phyloP scores from a whole-genome alignment of 2,113 vertebrate species.

The Microtus ochrogaster region DNA sequence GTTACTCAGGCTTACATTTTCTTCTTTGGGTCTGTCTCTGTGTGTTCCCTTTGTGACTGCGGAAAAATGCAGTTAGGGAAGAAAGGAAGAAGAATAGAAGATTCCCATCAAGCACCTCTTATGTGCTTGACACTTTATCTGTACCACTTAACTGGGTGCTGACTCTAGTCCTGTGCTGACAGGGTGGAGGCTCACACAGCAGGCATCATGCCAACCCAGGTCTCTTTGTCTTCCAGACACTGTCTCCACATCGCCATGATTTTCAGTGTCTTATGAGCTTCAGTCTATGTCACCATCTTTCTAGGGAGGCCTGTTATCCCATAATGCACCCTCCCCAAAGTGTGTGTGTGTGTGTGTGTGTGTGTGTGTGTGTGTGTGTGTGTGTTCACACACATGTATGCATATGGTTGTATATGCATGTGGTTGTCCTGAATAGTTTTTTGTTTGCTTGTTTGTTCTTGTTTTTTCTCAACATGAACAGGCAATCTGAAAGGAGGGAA shows the following conservation, averaged over 20 bases:
- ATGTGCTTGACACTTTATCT: neutral
- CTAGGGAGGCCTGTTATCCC: neutral
- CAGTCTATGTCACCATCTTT: neutral
- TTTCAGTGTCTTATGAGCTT: neutral
- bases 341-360: neutral
- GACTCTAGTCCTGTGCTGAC: neutral
- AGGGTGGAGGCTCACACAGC: neutral
- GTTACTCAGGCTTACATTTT: neutral
- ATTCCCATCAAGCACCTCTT: neutral
- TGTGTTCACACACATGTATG: neutral
- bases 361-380: neutral
- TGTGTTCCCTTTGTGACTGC: slow-evolving; percentile 15
- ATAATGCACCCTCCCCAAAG: neutral
- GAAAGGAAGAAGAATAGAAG: neutral
- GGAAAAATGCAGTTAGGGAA: neutral
- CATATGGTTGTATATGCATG: neutral
- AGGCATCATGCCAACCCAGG: neutral
- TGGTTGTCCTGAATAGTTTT: neutral
- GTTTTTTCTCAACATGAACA: neutral
- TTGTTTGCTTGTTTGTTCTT: no score
- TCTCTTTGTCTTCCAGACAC: neutral
- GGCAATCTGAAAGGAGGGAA: neutral
- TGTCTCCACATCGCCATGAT: neutral
- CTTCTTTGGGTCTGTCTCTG: neutral
- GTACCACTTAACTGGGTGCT: neutral